These are phyloP conservation scores for Echinometra lucunter DNA, from an alignment of 53 echinoderm and acorn worm species.

Conservation along the genomic window DNA sequence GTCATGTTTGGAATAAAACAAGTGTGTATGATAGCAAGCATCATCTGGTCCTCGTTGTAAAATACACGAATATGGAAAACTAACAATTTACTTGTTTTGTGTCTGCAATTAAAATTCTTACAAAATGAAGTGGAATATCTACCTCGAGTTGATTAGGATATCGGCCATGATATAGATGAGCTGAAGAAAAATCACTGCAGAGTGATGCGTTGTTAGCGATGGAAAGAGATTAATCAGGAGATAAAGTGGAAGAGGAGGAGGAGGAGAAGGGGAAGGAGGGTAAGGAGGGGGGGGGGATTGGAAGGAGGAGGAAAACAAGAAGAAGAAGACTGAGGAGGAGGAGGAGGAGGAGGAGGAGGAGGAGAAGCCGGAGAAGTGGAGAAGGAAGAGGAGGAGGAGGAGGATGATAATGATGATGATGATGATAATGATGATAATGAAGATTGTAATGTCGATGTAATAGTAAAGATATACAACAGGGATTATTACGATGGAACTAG, in stretches of 20 bases:
- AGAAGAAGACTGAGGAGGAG: not conserved
- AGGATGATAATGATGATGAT: no score
- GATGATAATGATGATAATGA: no score
- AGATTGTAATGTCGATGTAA: no score
- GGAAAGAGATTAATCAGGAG: no score
- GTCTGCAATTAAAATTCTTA: conserved; percentile 23
- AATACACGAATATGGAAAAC: not conserved
- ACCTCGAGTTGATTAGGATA: not conserved
- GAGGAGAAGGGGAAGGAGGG: not conserved
- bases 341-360: not conserved
- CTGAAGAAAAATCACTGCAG: no score
- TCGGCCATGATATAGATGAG: not conserved
- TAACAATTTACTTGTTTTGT: not conserved
- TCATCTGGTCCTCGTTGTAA: not conserved
- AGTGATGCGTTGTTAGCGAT: no score
- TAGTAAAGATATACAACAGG: no score
- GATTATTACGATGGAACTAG: no score
- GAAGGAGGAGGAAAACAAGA: not conserved
- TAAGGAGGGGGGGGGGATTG: not conserved
- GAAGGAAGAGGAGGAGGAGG: not conserved
- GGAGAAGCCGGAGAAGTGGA: no score
- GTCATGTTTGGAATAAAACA: not conserved
- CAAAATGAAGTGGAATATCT: not conserved
- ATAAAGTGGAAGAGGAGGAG: no score
- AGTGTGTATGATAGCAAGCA: not conserved